phyloP scores from a whole-genome alignment of 2,888 invertebrate species.

The Meganola albula region DNA sequence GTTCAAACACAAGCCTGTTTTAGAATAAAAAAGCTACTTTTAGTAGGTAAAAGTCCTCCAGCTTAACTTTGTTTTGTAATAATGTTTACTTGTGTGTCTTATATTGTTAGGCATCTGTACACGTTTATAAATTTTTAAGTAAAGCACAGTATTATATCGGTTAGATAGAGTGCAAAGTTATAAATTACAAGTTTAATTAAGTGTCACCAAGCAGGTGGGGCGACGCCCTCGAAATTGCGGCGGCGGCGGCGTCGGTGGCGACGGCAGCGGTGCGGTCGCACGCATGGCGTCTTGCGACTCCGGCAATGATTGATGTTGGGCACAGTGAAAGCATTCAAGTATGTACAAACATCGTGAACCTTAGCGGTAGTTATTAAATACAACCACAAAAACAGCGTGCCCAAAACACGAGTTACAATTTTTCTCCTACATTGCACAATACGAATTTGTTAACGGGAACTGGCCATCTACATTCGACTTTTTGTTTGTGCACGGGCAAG shows the following conservation, averaged over 20 bases:
- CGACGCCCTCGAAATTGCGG: background rate
- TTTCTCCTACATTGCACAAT: constrained; percentile 76
- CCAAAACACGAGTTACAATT: constrained; percentile 71
- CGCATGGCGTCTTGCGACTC: constrained; percentile 11
- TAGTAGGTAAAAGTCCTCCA: too few species aligned
- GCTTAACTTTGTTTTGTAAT: too few species aligned
- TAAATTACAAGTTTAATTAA: constrained; percentile 39
- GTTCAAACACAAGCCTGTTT: too few species aligned
- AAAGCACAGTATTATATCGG: too few species aligned
- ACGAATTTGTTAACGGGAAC: constrained; percentile 76
- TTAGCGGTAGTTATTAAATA: constrained; percentile 67
- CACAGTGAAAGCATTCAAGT: constrained; percentile 66
- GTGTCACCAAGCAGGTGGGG: constrained; percentile 26
- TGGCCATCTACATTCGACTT: constrained; percentile 70
- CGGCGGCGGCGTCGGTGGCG: constrained; percentile 1
- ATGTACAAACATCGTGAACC: constrained; percentile 48
- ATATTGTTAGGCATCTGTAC: too few species aligned
- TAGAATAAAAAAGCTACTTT: too few species aligned
- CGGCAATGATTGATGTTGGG: constrained; percentile 54
- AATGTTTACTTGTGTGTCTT: too few species aligned
- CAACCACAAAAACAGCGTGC: constrained; percentile 56
- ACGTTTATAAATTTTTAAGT: too few species aligned
- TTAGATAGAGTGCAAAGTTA: constrained; percentile 26
- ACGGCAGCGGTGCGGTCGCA: constrained; percentile 1
- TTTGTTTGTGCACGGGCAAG: constrained; percentile 72